Base-by-base conservation (phyloP, 2,888 invertebrate genomes). In the Caenorhabditis angaria region DNA sequence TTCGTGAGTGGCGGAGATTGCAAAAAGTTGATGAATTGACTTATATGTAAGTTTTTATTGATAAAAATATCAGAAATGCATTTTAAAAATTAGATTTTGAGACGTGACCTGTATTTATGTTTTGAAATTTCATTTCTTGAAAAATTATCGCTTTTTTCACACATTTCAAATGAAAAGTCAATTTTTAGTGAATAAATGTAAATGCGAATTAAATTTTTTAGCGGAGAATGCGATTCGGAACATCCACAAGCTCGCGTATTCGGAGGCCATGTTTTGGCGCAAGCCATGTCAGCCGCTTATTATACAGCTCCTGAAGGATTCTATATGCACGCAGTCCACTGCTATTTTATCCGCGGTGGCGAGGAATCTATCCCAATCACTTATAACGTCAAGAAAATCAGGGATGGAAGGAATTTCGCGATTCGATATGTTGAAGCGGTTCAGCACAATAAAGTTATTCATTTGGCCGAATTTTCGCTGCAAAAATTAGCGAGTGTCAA, bases 371-470 rank as follows among this genome's bases (percentile, higher is more conserved):
- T 66, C 35, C 81, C 83, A 32, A 82, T 82, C 47, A 83, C 71
- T 20, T 82, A 78, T 56, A 75, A 76, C 29, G 83, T 83, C 25
- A 80, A 80, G 51, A 74, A 76, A 14, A 80, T 83, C 35, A 74
- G 83, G 10, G 79, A 83, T 54, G 83, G 83, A 6, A 63, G 83
- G 0, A 83, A 83, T 60, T 83, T 83, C 55, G 75, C 81, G 2
- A 78, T 83, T 27, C 77, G 83, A n/a, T 81, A 79, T 27, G 83
- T 83, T 14, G 81, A 83, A 76, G 78, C 81, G 0, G 71, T 80
- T 12, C 83, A 83, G 48, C 74, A 78, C 55, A 79, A 76, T 32
- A 82, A 80, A 65, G 74, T 75, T 18, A 81, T 82, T 22, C 83
- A 82, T 62, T 50, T 82, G 25, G 78, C 80, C 20, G 83, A 83